Conservation (phyloP, 2,113 vertebrate species). For the Pygoscelis adeliae region DNA sequence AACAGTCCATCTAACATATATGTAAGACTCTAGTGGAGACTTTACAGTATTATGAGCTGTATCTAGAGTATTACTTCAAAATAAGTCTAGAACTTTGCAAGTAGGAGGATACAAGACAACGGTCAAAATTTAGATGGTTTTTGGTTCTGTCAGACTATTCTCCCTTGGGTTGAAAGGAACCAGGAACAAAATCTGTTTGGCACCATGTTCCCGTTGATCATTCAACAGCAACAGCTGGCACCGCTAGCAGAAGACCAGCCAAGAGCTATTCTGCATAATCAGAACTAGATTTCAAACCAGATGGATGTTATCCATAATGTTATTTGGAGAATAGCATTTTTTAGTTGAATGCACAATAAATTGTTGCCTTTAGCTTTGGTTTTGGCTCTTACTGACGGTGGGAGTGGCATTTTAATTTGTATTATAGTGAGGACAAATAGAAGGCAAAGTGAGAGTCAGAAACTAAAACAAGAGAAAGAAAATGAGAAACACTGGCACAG, state of each 20-base stretch:
- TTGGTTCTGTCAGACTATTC: neutral
- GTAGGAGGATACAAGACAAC: neutral
- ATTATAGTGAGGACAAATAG: conserved; percentile 42
- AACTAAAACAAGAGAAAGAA: conserved; percentile 12
- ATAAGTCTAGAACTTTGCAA: neutral
- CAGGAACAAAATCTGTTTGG: conserved; percentile 19
- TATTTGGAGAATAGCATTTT: conserved; percentile 43
- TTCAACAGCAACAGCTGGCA: conserved; percentile 50
- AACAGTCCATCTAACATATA: neutral
- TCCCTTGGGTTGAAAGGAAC: neutral
- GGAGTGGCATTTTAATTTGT: conserved; percentile 40
- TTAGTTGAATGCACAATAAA: neutral
- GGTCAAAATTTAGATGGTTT: neutral
- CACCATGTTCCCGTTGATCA: neutral
- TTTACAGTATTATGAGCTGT: neutral
- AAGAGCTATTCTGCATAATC: conserved; percentile 48
- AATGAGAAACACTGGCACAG: conserved; percentile 1
- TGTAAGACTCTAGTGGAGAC: neutral
- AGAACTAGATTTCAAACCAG: conserved; percentile 51
- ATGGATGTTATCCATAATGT: conserved; percentile 45
- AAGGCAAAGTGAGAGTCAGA: conserved; percentile 50
- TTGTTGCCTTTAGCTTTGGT: conserved; percentile 27
- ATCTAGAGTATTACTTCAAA: neutral
- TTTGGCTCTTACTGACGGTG: conserved; percentile 20
- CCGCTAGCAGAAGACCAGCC: conserved; percentile 25